Percentiles rank a stretch among this genome's conserved stretches.
phyloP scores from a whole-genome alignment of 2,888 invertebrate genomes.

The Apotomis capreana region DNA sequence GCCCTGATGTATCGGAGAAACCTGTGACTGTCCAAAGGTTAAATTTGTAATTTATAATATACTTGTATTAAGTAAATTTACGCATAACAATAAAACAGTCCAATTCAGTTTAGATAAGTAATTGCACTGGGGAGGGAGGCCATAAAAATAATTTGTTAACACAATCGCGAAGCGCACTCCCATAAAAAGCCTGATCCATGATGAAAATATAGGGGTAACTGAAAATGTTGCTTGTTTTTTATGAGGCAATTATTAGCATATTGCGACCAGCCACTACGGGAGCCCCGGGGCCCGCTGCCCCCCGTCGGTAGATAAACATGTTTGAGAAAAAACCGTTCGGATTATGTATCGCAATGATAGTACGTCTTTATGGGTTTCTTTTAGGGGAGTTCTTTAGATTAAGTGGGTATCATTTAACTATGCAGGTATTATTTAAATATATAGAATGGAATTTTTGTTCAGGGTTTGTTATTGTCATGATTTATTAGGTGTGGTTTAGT shows the following conservation, averaged over 20 bases:
- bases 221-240: slow-evolving; percentile 42
- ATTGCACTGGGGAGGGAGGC: not conserved
- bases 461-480: too few relatives aligned
- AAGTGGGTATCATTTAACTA: slow-evolving; percentile 13
- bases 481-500: too few relatives aligned
- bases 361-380: slow-evolving; percentile 36
- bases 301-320: slow-evolving; percentile 67
- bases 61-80: too few relatives aligned
- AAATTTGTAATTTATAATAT: too few relatives aligned
- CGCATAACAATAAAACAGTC: too few relatives aligned
- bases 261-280: slow-evolving; percentile 55
- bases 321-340: slow-evolving; percentile 47
- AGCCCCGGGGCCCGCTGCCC: slow-evolving; percentile 46
- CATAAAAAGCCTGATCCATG: slow-evolving; percentile 8
- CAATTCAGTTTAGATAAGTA: not conserved
- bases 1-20: too few relatives aligned
- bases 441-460: not conserved
- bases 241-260: slow-evolving; percentile 65
- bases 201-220: slow-evolving; percentile 27
- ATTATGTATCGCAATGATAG: slow-evolving; percentile 33
- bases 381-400: slow-evolving; percentile 15
- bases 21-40: too few relatives aligned
- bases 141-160: slow-evolving; percentile 4
- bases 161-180: not conserved
- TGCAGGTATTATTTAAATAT: not conserved